Evolutionary conservation across 1,140 invertebrate species (phyloP).

Genomic region (Drosophila fuyamai): DNA sequence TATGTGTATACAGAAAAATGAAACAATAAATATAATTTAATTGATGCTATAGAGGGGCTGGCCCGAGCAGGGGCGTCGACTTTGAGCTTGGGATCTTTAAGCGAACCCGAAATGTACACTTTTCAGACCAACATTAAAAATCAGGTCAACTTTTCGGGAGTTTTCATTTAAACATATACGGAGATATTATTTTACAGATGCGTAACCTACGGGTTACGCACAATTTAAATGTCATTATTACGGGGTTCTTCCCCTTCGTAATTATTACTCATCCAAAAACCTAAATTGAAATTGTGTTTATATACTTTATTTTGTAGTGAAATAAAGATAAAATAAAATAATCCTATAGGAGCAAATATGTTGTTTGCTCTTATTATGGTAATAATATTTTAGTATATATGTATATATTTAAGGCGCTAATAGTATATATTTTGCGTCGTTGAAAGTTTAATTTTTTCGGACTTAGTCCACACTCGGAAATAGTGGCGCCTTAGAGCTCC

Average conservation of each 20-base stretch:
- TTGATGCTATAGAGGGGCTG: slow-evolving; percentile 30
- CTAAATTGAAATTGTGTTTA: not conserved
- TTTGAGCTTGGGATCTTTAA: slow-evolving; percentile 6
- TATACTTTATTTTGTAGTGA: not conserved
- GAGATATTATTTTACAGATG: not conserved
- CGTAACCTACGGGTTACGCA: not conserved
- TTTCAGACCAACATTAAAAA: not conserved
- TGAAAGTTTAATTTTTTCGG: not conserved
- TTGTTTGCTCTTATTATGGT: too few relatives aligned
- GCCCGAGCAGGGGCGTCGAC: slow-evolving; percentile 39
- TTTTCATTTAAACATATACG: not conserved
- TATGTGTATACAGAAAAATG: slow-evolving; percentile 17
- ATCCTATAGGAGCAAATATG: not conserved
- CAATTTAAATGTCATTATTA: not conserved
- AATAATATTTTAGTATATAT: not conserved
- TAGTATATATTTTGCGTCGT: not conserved
- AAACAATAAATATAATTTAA: slow-evolving; percentile 56
- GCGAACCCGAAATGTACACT: not conserved
- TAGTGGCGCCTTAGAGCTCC: slow-evolving; percentile 21
- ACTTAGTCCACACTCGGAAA: slow-evolving; percentile 5
- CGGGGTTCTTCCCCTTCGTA: not conserved
- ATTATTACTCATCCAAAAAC: not conserved
- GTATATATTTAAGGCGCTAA: too few relatives aligned
- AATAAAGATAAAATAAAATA: not conserved
- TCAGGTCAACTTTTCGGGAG: not conserved